Evolutionary conservation across 1,140 invertebrate species (phyloP), one percentile per base, ranked within the genome.

Genomic region (Planococcus citri): DNA sequence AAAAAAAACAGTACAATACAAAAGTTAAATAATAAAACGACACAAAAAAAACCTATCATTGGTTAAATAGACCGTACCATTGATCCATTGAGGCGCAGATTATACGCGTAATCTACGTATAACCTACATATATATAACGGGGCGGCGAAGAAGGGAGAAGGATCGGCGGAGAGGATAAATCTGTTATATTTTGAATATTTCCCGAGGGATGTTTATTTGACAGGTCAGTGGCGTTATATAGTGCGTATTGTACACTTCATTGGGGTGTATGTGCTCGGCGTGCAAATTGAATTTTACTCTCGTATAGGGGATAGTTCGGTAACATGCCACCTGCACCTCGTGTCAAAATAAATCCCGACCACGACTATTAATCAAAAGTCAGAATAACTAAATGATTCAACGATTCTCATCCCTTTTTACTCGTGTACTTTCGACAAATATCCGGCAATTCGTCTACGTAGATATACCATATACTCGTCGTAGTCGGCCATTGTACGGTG

Each of bases 381-480:
- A 64, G 60, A 64, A 64, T 64, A 64, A 64, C 60, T 64, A 64
- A 64, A 64, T 64, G 60, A 64, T 64, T 64, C 60, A 64, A 64
- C 60, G 60, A 64, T 64, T 25, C 22, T 51, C 41, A 51, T 17
- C 41, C 29, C 29, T 12, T 6, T 33, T 3, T 33, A 6, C 29
- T 3, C 29, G n/a, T n/a, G n/a, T 33, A 33, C 12, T 33, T 33
- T 33, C 29, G 4, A 33, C 29, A 33, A 33, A 33, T 33, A 33
- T 12, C 29, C 29, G 12, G 4, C 29, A 33, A 33, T 33, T 33
- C 29, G 29, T 33, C 29, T 33, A 33, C 29, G 4, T 33, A 33
- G n/a, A n/a, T n/a, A n/a, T n/a, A n/a, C n/a, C n/a, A 33, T 33
- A 33, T 3, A 33, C 29, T 33, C 29, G n/a, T n/a, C n/a, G n/a